Base-by-base conservation (phyloP, 1,140 invertebrate genomes). In the Sitobion miscanthi region DNA sequence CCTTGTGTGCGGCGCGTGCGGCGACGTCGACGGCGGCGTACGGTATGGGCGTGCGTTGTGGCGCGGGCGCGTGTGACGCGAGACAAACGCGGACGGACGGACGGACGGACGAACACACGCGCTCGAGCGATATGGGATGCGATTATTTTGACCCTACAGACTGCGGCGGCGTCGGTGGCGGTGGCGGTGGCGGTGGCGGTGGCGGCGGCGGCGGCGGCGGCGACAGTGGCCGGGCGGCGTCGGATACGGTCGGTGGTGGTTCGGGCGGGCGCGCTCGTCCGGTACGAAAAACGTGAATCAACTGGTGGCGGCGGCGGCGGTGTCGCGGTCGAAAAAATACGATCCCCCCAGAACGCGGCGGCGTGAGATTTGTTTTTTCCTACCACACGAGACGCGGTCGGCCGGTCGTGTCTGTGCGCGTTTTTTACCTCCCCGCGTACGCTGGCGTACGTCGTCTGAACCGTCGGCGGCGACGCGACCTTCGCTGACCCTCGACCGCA, bases 401-500 rank as follows among this genome's bases (percentile, higher is more conserved):
- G 52, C 45, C 30, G 62, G 30, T 69, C 62, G 62, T 62, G 25
- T 85, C 17, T 21, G 52, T 77, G 30, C 30, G 30, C 21, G 2
- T 82, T 85, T 92, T 82, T 85, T 23, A 52, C 82, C 54, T 49
- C 91, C 47, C 91, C 47, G 21, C 9, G 77, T 30, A 86, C 85
- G 45, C 20, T 17, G n/a, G 7, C 20, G 21, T 14, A 42, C 38
- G 35, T n/a, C 54, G 25, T 85, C 21, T 42, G 52, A 21, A 23
- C 49, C 49, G 90, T 45, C 57, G 45, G 62, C 90, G 6, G 35
- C 90, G 69, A 1, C 47, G n/a, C 62, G 82, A 93, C 91, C 91
- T 93, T 85, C 77, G 77, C 82, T 93, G 91, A 93, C 91, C 91
- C 91, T 54, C 91, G 91, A 93, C 47, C 77, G 91, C 91, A 93